Evolutionary conservation across 2,888 invertebrate genomes (phyloP).

Genomic region (Tinea semifulvella): DNA sequence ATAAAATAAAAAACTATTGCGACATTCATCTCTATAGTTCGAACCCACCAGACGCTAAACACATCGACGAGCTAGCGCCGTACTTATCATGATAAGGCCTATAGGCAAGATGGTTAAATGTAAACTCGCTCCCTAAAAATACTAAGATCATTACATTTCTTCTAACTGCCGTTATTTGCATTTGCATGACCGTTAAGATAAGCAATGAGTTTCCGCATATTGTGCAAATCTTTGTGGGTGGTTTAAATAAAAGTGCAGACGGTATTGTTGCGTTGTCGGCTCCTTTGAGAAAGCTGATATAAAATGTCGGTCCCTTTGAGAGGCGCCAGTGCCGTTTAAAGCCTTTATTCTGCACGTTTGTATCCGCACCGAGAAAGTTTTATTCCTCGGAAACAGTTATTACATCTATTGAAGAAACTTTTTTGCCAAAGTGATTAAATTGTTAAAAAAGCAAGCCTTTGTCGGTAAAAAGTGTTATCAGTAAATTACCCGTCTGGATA

Average conservation of each 20-base stretch:
- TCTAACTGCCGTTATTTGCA: slow-evolving; percentile 9
- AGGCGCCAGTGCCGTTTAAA: slow-evolving; percentile 35
- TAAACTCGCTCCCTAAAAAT: background rate
- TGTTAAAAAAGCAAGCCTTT: slow-evolving; percentile 9
- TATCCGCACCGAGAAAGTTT: slow-evolving; percentile 39
- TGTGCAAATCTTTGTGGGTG: slow-evolving; percentile 45
- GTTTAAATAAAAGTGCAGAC: slow-evolving; percentile 20
- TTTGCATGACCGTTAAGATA: slow-evolving; percentile 9
- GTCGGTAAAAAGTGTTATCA: background rate
- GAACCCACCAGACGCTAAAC: too few species aligned
- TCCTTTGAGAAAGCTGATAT: slow-evolving; percentile 41
- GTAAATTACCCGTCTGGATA: background rate
- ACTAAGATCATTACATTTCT: too few species aligned
- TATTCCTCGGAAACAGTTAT: slow-evolving; percentile 48
- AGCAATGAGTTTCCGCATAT: slow-evolving; percentile 23
- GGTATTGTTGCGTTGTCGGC: slow-evolving; percentile 29
- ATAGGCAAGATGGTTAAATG: background rate
- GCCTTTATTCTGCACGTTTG: slow-evolving; percentile 18
- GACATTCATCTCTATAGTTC: too few species aligned
- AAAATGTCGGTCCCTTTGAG: slow-evolving; percentile 45
- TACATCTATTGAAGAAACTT: slow-evolving; percentile 15
- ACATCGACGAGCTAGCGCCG: too few species aligned
- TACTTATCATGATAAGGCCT: too few species aligned
- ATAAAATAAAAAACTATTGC: too few species aligned
- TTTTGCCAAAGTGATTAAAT: slow-evolving; percentile 3